phyloP scores from a whole-genome alignment of 2,113 vertebrate genomes.

The Morone chrysops region DNA sequence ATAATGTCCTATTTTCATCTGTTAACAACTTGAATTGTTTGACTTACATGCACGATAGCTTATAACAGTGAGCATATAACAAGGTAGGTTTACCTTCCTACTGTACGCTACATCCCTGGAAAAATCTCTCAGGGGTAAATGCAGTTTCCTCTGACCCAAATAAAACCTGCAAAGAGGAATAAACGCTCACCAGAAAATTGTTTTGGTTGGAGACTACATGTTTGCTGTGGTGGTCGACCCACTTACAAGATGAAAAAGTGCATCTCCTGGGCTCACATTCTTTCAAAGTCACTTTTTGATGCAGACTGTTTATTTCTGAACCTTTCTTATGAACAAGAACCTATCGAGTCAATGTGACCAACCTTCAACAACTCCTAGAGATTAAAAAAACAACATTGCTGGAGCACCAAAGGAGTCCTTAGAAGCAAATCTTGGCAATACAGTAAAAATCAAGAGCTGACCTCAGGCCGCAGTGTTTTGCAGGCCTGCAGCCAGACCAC shows the following conservation, averaged over 20 bases:
- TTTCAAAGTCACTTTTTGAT: neutral
- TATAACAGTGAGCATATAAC: neutral
- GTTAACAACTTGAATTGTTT: neutral
- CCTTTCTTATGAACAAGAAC: neutral
- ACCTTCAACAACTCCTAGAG: neutral
- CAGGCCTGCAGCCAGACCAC: constrained; percentile 41
- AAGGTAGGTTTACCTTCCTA: neutral
- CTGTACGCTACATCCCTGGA: constrained; percentile 12
- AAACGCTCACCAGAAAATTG: neutral
- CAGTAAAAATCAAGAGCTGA: constrained; percentile 25
- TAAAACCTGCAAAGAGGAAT: constrained; percentile 15
- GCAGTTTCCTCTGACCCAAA: constrained; percentile 31
- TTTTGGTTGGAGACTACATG: neutral
- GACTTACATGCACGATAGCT: neutral
- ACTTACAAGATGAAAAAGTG: neutral
- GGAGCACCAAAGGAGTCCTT: constrained; percentile 9
- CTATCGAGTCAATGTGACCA: neutral
- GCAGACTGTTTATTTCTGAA: neutral
- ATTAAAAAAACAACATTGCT: neutral
- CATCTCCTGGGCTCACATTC: neutral
- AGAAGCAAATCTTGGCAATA: constrained; percentile 18
- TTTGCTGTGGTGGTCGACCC: neutral
- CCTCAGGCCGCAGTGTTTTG: constrained; percentile 21
- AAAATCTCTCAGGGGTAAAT: constrained; percentile 5
- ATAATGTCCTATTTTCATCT: neutral